A percentile compares a stretch with the other conserved stretches of the same genome.
These are phyloP conservation scores for Urosaurus nigricauda DNA, from an alignment of 2,797 vertebrate species.

Conservation along the genomic window DNA sequence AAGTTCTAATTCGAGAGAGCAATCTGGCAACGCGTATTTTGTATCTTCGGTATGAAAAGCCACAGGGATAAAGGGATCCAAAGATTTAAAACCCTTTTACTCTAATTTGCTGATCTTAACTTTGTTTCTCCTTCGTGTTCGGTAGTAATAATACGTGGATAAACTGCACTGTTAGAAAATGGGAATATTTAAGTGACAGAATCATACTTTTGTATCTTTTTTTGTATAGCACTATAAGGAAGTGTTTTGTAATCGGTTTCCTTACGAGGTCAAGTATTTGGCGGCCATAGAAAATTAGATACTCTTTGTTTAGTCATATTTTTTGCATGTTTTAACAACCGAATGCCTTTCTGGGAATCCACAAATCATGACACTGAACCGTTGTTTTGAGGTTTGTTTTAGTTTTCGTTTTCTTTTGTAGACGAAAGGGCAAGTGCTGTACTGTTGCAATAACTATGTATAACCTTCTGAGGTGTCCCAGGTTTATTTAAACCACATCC, in stretches of 20 bases:
- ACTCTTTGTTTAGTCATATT: constrained; percentile 72
- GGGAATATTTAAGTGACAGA: constrained; percentile 75
- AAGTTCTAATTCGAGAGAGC: constrained; percentile 66
- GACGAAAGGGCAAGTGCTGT: constrained; percentile 63
- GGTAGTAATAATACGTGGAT: constrained; percentile 72
- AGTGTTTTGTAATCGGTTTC: constrained; percentile 78
- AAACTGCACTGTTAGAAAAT: constrained; percentile 79
- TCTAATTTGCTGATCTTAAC: constrained; percentile 72
- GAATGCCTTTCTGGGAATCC: constrained; percentile 70
- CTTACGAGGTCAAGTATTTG: constrained; percentile 75
- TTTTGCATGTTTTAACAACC: constrained; percentile 80
- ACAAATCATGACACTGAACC: constrained; percentile 73
- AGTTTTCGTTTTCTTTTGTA: constrained; percentile 55
- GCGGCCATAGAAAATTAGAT: constrained; percentile 74
- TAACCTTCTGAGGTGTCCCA: constrained; percentile 62
- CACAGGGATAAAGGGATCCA: constrained; percentile 87
- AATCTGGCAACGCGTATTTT: constrained; percentile 76
- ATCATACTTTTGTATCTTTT: constrained; percentile 76
- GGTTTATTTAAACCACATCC: constrained; percentile 74
- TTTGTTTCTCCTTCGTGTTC: constrained; percentile 69
- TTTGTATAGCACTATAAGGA: constrained; percentile 84
- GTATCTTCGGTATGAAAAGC: constrained; percentile 75
- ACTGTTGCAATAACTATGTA: constrained; percentile 77
- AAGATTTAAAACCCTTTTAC: constrained; percentile 82
- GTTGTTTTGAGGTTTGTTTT: constrained; percentile 40